Evolutionary conservation across 2,888 invertebrate genomes (phyloP), one percentile per base, ranked within the genome.

Genomic region (Eupithecia subfuscata): DNA sequence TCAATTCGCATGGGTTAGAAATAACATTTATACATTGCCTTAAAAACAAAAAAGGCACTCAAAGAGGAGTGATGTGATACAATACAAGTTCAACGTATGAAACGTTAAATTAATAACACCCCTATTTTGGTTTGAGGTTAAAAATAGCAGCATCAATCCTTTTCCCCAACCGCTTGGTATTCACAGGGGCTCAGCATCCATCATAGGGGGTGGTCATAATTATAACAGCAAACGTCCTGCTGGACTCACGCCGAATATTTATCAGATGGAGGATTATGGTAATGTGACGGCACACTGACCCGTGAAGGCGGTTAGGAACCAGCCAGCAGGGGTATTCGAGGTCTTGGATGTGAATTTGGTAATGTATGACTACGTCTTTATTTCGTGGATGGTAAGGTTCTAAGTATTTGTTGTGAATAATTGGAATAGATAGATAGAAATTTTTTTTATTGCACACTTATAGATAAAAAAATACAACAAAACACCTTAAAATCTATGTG

Each of bases 171-270:
- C 48, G 63, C 80, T 86, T 84, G 77, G 84, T 86, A 89, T 88
- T 87, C 88, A 84, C 77, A 63, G 74, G 78, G 78, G 83, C 73
- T 72, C 76, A 69, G 71, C 80, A 83, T 85, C 82, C 84, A 81
- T 86, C 86, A 86, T 83, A 84, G 82, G 81, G 81, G 84, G 80
- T 82, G 82, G 78, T 83, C 82, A 85, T 88, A 89, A 89, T 89
- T 89, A 89, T 87, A 85, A 86, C 83, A 84, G 84, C 84, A 84
- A 84, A 82, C 79, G 82, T 72, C 74, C 78, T 72, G 80, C 77
- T 78, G 81, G 78, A 77, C 82, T 82, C 87, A 85, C 87, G 87
- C 81, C 79, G 88, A 84, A 89, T 89, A 87, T 87, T 88, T 85
- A 81, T 83, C 69, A 70, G 73, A 75, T 75, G 72, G 81, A 81